phyloP scores from a whole-genome alignment of 2,113 vertebrate genomes.

The Lathamus discolor region DNA sequence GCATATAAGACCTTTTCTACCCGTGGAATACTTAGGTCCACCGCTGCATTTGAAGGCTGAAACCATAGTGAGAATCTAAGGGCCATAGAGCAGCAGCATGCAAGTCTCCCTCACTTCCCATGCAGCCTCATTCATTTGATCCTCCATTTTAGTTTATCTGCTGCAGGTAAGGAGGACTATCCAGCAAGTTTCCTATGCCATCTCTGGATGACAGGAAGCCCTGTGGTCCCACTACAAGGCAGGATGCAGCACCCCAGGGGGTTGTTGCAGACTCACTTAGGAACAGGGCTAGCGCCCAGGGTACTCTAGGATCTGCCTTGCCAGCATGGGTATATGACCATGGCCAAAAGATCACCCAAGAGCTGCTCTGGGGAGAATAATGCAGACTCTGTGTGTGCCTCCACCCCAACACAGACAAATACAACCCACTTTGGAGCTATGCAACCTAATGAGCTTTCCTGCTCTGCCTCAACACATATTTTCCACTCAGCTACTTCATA shows the following conservation, averaged over 20 bases:
- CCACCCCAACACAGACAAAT: neutral
- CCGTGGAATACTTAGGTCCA: neutral
- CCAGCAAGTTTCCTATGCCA: neutral
- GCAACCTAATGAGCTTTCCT: neutral
- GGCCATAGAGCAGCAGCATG: neutral
- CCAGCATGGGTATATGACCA: rapidly evolving
- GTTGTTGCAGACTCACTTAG: rapidly evolving
- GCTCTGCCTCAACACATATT: neutral
- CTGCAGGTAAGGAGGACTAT: neutral
- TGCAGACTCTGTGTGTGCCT: neutral
- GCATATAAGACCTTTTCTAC: neutral
- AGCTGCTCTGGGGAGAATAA: neutral
- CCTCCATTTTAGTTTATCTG: neutral
- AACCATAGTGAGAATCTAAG: neutral
- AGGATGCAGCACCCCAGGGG: neutral
- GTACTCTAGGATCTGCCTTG: neutral
- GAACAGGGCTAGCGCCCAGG: neutral
- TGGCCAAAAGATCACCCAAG: neutral
- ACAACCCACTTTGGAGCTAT: neutral
- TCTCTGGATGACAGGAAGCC: neutral
- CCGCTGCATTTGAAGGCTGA: neutral
- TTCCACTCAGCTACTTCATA: neutral
- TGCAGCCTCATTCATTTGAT: neutral
- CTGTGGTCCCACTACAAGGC: neutral
- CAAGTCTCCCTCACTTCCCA: rapidly evolving